These are phyloP conservation scores for Autographa pulchrina DNA, from an alignment of 2,888 invertebrate species.

Conservation along the genomic window DNA sequence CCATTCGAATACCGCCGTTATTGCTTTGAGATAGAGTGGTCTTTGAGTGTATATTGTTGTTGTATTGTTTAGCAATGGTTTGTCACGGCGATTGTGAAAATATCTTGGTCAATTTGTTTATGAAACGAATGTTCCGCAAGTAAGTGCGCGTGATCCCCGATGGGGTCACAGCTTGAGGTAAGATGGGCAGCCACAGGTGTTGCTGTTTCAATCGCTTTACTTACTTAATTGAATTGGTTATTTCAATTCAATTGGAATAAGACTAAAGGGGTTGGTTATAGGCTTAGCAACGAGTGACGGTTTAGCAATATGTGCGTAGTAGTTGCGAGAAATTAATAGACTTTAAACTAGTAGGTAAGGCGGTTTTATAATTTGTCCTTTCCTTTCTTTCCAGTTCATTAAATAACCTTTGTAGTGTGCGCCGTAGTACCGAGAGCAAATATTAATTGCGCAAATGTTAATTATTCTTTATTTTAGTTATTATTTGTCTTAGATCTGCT, in stretches of 20 bases:
- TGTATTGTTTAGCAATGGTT: constrained; percentile 42
- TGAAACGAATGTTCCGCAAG: constrained; percentile 37
- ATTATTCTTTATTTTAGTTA: no score
- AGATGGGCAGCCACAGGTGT: constrained; percentile 1
- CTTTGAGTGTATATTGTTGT: constrained; percentile 4
- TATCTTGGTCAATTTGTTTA: constrained; percentile 40
- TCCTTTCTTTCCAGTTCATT: no score
- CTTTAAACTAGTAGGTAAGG: no score
- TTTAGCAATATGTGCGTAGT: no score
- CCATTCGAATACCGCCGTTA: constrained; percentile 14
- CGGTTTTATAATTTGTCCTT: no score
- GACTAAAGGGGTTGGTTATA: neutral
- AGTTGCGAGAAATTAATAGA: no score
- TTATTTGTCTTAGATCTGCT: no score
- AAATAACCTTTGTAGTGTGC: no score
- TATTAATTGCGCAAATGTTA: no score
- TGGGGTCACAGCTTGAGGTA: constrained; percentile 2
- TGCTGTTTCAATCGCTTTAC: neutral
- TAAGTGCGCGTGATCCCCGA: constrained; percentile 26
- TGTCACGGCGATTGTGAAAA: constrained; percentile 34
- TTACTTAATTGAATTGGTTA: neutral
- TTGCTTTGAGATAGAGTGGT: neutral
- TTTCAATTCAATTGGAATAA: neutral
- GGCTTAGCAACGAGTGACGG: neutral
- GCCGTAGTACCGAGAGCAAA: no score